These are phyloP conservation scores for Dione vanillae DNA, from an alignment of 2,888 invertebrate species.

Conservation along the genomic window DNA sequence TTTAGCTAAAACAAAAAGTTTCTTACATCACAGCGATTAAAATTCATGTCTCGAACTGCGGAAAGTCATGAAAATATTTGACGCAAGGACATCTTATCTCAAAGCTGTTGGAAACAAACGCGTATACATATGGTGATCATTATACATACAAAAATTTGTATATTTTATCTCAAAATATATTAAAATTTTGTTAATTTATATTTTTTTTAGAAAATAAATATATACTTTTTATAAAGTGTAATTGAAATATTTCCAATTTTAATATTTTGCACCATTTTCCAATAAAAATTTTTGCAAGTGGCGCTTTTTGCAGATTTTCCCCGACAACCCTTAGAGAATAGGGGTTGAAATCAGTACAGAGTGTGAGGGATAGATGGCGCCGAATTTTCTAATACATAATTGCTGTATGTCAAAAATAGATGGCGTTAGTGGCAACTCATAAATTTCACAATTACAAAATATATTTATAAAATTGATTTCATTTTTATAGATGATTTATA, in stretches of 20 bases:
- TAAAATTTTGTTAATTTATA: neutral
- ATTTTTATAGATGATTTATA: no score
- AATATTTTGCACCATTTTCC: slow-evolving; percentile 49
- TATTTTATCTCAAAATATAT: neutral
- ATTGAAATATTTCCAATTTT: neutral
- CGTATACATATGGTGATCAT: neutral
- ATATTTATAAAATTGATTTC: no score
- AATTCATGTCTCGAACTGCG: slow-evolving; percentile 72
- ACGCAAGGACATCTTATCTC: slow-evolving; percentile 47
- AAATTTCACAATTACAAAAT: neutral
- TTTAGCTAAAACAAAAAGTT: slow-evolving; percentile 78
- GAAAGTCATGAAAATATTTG: slow-evolving; percentile 52
- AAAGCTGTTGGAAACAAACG: slow-evolving; percentile 6
- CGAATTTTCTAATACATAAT: slow-evolving; percentile 34
- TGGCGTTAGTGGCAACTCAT: slow-evolving; percentile 60
- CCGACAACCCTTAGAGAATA: slow-evolving; percentile 73
- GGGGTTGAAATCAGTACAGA: slow-evolving; percentile 69
- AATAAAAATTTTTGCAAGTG: slow-evolving; percentile 59
- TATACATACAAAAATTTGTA: neutral
- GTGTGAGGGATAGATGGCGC: slow-evolving; percentile 66
- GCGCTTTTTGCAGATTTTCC: slow-evolving; percentile 76
- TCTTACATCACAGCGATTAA: slow-evolving; percentile 79
- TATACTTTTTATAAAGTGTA: neutral
- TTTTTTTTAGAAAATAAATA: neutral
- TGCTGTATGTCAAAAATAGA: slow-evolving; percentile 54